phyloP scores from a whole-genome alignment of 2,797 vertebrate genomes.

The Arrhamphus sclerolepis region DNA sequence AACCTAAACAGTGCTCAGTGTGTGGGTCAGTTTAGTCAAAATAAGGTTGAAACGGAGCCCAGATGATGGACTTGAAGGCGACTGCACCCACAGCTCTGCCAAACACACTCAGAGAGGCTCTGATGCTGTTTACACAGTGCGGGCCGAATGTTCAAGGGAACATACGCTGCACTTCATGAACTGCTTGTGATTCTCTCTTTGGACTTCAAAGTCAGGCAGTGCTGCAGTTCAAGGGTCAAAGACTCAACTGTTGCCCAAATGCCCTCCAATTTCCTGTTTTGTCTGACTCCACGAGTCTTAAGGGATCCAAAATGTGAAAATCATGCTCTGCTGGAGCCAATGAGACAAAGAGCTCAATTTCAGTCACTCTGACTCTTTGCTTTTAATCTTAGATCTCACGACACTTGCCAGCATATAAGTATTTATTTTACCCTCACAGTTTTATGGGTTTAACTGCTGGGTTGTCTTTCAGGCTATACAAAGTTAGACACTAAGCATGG shows the following conservation, averaged over 20 bases:
- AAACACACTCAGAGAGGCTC: conserved; percentile 52
- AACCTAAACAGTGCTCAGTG: conserved; percentile 15
- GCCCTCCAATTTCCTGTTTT: conserved; percentile 82
- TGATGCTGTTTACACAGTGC: conserved; percentile 73
- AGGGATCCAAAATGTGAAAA: conserved; percentile 52
- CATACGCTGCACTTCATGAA: conserved; percentile 74
- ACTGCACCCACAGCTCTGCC: conserved; percentile 57
- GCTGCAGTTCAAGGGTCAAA: conserved; percentile 78
- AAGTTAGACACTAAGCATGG: conserved; percentile 23
- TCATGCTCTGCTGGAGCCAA: conserved; percentile 41
- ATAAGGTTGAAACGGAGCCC: conserved; percentile 41
- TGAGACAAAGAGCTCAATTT: conserved; percentile 32
- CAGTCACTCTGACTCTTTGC: conserved; percentile 1
- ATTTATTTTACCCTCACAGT: conserved; percentile 6
- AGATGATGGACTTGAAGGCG: conserved; percentile 55
- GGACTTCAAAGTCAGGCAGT: conserved; percentile 77
- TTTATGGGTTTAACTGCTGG: not conserved
- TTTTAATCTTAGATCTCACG: conserved; percentile 10
- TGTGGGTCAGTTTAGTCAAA: conserved; percentile 55
- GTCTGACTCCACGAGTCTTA: conserved; percentile 61
- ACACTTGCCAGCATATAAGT: not conserved
- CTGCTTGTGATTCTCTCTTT: conserved; percentile 78
- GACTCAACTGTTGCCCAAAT: conserved; percentile 73
- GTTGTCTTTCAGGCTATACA: conserved; percentile 9
- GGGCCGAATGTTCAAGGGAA: conserved; percentile 70